Conservation (phyloP, 2,797 vertebrate species). For the Yasuhikotakia modesta region DNA sequence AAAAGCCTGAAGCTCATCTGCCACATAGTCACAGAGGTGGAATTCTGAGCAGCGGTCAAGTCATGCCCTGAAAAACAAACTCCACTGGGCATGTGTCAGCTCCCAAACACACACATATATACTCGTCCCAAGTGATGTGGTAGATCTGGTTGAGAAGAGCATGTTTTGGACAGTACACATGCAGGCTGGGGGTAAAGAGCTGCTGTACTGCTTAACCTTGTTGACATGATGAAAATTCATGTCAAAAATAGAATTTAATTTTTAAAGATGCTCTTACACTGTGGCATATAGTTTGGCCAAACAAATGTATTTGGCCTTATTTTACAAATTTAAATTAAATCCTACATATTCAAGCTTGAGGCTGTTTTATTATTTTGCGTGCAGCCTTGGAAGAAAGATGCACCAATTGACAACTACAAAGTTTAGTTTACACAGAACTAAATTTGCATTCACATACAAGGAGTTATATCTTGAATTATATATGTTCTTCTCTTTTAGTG, state of each 20-base stretch:
- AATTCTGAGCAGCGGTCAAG: conserved; percentile 29
- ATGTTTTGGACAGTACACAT: conserved; percentile 24
- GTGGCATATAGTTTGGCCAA: too few species aligned
- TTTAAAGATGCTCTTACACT: too few species aligned
- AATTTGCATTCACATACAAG: too few species aligned
- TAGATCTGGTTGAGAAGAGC: conserved; percentile 29
- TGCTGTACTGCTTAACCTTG: background rate
- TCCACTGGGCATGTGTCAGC: conserved; percentile 50
- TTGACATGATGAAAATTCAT: conserved; percentile 4
- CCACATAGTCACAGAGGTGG: conserved; percentile 36
- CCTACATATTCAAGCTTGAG: too few species aligned
- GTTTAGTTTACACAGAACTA: too few species aligned
- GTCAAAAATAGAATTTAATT: background rate
- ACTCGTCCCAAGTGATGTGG: conserved; percentile 23
- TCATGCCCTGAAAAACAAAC: conserved; percentile 49
- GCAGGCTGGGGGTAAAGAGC: background rate
- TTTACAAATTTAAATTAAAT: too few species aligned
- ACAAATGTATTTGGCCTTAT: too few species aligned
- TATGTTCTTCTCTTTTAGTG: too few species aligned
- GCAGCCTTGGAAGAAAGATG: too few species aligned
- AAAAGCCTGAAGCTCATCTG: conserved; percentile 34
- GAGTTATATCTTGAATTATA: too few species aligned
- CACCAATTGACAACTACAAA: too few species aligned
- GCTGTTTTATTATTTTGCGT: too few species aligned
- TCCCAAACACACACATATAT: conserved; percentile 32